A percentile compares a stretch with the other conserved stretches of the same genome.
phyloP scores from a whole-genome alignment of 2,797 vertebrate species.

The Falco biarmicus region DNA sequence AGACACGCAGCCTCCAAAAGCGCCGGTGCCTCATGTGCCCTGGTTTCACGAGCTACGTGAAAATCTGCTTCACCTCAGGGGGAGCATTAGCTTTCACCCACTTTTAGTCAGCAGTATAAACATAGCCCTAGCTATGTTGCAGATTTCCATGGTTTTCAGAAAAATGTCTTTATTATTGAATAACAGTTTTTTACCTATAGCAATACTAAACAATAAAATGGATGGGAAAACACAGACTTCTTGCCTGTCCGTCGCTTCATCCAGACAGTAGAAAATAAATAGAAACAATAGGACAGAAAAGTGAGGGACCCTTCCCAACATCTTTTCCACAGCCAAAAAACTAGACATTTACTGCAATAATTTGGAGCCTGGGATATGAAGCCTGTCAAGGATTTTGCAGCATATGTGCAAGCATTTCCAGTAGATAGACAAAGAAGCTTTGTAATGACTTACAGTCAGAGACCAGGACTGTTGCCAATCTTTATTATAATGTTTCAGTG shows the following conservation, averaged over 20 bases:
- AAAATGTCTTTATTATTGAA: not conserved
- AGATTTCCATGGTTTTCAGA: not conserved
- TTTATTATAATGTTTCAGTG: constrained; percentile 5
- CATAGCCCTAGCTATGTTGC: not conserved
- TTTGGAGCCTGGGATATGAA: not conserved
- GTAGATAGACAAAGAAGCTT: not conserved
- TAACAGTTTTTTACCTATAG: not conserved
- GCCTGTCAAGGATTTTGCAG: not conserved
- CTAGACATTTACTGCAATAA: not conserved
- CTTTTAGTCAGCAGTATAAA: not conserved
- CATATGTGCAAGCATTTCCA: not conserved
- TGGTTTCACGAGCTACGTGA: fast-evolving
- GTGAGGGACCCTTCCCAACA: not conserved
- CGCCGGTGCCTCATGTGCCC: fast-evolving
- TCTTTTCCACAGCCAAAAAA: not conserved
- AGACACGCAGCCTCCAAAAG: not conserved
- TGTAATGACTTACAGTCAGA: not conserved
- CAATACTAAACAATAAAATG: not conserved
- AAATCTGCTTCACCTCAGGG: not conserved
- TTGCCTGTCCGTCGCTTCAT: not conserved
- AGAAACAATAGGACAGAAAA: not conserved
- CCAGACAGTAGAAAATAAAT: not conserved
- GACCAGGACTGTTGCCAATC: not conserved
- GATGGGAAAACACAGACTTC: not conserved
- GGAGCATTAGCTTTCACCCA: not conserved